Evolutionary conservation across 1,140 invertebrate genomes (phyloP), one percentile per base, ranked within the genome.

Genomic region (Pogonus chalceus): DNA sequence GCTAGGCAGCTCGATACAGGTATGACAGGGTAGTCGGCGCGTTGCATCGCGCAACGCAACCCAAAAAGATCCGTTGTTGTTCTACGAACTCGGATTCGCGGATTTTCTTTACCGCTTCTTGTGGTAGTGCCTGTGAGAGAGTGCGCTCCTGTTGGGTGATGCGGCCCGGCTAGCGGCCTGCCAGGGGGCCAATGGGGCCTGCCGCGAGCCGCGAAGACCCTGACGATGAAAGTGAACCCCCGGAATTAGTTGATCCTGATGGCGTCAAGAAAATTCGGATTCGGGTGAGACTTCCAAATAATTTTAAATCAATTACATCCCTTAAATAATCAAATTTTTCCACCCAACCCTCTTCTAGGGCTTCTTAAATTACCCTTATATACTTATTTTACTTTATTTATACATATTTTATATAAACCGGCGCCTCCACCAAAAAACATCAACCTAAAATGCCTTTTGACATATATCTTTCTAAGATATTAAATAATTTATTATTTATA

Each of bases 121-220:
- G n/a, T n/a, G n/a, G n/a, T n/a, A 18, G 37, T 18, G 37, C 9
- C 37, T 18, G 37, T 43, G 9, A 18, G 37, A 43, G 37, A 12
- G 37, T 43, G 37, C 18, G 37, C 9, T 4, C 3, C 37, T 9
- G 7, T 3, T 18, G 37, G 37, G 37, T 43, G 37, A 43, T 43
- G 37, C 18, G 37, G 37, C 7, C 37, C 37, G 37, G 37, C 18
- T 43, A 43, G 37, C 37, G 37, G 37, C 37, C 63, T 65, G 62
- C 58, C 52, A 53, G 47, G 53, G 58, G 63, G 60, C 60, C 59
- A 24, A 69, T 69, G 67, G 67, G 67, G 56, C 62, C 66, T 56
- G 58, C 61, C 53, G 62, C 63, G 35, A 69, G 65, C 58, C 60
- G 65, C 55, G 67, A 69, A 49, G 67, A 69, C 46, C 61, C 57